phyloP scores from a whole-genome alignment of 2,113 vertebrate genomes.

The Rhinolophus ferrumequinum region DNA sequence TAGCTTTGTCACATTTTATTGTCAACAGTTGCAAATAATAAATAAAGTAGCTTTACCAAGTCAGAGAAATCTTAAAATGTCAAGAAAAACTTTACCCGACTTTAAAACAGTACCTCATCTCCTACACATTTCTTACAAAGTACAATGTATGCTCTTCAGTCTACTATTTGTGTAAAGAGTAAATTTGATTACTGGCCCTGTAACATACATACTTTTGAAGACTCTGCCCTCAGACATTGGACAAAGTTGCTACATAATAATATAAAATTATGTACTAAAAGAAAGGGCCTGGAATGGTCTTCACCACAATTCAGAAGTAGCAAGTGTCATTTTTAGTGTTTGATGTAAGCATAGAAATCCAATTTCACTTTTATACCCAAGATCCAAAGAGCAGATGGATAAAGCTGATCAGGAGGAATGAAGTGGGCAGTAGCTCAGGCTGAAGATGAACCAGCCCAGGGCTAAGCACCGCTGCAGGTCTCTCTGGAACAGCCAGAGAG shows the following conservation, averaged over 20 bases:
- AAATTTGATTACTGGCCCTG: background rate
- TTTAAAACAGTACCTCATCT: background rate
- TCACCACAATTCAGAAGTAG: background rate
- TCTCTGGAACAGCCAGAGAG: background rate
- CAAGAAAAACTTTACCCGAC: background rate
- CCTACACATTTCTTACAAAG: background rate
- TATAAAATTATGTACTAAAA: background rate
- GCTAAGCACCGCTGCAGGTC: background rate
- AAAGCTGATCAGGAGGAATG: background rate
- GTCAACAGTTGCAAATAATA: background rate
- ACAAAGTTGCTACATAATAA: background rate
- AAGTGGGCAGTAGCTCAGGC: background rate
- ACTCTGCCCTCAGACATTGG: background rate
- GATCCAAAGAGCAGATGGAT: background rate
- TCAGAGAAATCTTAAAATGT: constrained; percentile 1
- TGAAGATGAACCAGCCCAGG: background rate
- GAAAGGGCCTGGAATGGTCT: background rate
- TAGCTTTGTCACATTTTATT: background rate
- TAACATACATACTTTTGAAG: background rate
- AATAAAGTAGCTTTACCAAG: background rate
- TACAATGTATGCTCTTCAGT: background rate
- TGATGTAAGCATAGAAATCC: background rate
- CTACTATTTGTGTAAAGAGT: background rate
- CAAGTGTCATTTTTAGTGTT: background rate
- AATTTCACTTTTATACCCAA: background rate